Evolutionary conservation across 2,797 vertebrate genomes (phyloP).

Genomic region (Mus caroli): DNA sequence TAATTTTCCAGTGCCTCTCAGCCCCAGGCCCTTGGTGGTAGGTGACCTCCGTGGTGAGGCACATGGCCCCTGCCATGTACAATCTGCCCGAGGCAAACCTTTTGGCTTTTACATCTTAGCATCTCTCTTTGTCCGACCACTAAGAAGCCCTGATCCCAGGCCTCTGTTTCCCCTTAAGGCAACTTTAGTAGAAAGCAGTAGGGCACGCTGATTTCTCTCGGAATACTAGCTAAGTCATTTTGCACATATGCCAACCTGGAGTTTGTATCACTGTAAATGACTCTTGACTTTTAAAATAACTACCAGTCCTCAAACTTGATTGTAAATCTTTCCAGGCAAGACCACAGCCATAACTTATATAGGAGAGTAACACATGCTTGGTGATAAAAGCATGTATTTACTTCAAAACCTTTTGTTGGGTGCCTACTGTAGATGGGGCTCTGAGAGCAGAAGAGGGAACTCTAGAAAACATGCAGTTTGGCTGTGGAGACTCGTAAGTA

Average conservation of each 20-base stretch:
- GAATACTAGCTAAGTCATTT: not conserved
- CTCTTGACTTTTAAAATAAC: slow-evolving; percentile 39
- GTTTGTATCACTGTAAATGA: slow-evolving; percentile 16
- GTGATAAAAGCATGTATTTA: not conserved
- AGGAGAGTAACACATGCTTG: slow-evolving; percentile 32
- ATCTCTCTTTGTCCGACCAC: not conserved
- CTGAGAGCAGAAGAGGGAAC: not conserved
- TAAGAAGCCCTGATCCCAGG: not conserved
- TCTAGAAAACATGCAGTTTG: not conserved
- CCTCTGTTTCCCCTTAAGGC: not conserved
- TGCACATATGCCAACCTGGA: not conserved
- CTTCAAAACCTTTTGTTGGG: not conserved
- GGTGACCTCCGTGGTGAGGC: not conserved
- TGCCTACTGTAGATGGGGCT: not conserved
- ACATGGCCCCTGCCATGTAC: fast-evolving
- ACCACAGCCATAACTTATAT: not conserved
- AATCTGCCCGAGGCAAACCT: not conserved
- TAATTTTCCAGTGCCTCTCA: not conserved
- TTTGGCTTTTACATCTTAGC: not conserved
- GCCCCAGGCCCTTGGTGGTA: not conserved
- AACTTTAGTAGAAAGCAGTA: not conserved
- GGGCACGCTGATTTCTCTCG: not conserved
- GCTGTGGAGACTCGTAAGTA: not conserved
- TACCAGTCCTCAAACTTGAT: not conserved
- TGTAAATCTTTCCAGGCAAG: slow-evolving; percentile 49